A percentile compares a stretch with the other conserved stretches of the same genome.
These are phyloP conservation scores for Champsocephalus esox DNA, from an alignment of 2,797 vertebrate species.

Conservation along the genomic window DNA sequence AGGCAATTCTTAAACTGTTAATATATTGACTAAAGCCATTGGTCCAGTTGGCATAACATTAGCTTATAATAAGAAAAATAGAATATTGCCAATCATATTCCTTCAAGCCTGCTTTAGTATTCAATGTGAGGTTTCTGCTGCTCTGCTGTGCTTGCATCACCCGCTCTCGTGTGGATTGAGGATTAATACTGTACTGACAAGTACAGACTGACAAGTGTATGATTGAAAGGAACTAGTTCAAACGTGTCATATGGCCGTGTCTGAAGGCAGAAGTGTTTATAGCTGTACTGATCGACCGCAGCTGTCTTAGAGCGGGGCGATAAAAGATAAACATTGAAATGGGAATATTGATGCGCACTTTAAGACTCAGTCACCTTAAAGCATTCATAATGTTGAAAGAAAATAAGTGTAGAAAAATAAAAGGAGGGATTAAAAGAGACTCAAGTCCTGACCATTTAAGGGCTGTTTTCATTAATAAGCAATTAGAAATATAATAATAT, in stretches of 20 bases:
- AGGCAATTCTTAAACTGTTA: not conserved
- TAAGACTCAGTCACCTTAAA: not conserved
- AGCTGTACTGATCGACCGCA: not conserved
- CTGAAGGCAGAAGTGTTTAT: constrained; percentile 12
- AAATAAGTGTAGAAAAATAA: no score
- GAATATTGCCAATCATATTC: not conserved
- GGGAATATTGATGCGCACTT: not conserved
- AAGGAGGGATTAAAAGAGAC: not conserved
- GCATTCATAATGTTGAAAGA: not conserved
- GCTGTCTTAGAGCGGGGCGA: not conserved
- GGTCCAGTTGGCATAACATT: constrained; percentile 16
- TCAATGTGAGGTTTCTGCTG: constrained; percentile 9
- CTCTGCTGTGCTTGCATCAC: constrained; percentile 19
- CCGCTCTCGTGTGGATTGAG: not conserved
- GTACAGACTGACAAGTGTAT: constrained; percentile 2
- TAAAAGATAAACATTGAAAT: not conserved
- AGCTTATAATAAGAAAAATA: not conserved
- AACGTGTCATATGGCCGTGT: not conserved
- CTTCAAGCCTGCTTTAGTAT: constrained; percentile 2
- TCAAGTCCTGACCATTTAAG: not conserved
- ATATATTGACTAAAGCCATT: constrained; percentile 13
- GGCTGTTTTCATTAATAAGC: no score
- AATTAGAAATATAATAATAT: not conserved
- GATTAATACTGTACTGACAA: constrained; percentile 6
- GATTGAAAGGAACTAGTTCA: constrained; percentile 8